A percentile compares a stretch with the other conserved stretches of the same genome.
Evolutionary conservation across 2,797 vertebrate genomes (phyloP).

Genomic region (Malurus splendens): DNA sequence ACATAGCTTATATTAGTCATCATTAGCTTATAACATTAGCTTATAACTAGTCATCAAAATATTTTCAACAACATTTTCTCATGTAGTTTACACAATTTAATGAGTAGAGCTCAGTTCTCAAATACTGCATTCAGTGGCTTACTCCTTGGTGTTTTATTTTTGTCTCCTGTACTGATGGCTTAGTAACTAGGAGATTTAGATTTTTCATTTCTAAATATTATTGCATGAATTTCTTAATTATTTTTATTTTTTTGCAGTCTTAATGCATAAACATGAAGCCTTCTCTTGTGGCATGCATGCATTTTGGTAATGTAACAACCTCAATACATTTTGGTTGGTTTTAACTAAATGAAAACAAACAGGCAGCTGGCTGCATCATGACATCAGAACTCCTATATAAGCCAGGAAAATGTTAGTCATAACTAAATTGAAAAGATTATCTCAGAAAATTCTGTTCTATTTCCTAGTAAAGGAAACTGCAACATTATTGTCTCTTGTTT

Average conservation of each 20-base stretch:
- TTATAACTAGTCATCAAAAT: background rate
- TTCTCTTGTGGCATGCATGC: background rate
- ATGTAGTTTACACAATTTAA: background rate
- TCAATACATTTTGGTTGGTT: background rate
- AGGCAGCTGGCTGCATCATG: conserved; percentile 17
- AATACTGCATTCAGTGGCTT: background rate
- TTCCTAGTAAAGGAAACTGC: background rate
- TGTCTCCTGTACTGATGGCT: background rate
- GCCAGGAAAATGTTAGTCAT: conserved; percentile 45
- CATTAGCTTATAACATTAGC: too few species aligned
- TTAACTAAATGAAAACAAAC: conserved; percentile 15
- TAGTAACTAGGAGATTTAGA: background rate
- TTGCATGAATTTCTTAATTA: background rate
- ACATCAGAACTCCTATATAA: background rate
- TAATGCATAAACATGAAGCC: background rate
- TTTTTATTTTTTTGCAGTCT: background rate
- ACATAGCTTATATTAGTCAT: background rate
- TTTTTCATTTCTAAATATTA: background rate
- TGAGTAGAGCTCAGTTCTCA: background rate
- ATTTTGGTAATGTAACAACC: background rate
- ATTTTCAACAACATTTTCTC: background rate
- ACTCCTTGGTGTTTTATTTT: background rate
- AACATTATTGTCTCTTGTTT: background rate
- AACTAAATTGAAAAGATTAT: conserved; percentile 16
- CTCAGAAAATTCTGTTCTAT: conserved; percentile 8